These are phyloP conservation scores for Synanthedon vespiformis DNA, from an alignment of 2,888 invertebrate species.

Conservation along the genomic window DNA sequence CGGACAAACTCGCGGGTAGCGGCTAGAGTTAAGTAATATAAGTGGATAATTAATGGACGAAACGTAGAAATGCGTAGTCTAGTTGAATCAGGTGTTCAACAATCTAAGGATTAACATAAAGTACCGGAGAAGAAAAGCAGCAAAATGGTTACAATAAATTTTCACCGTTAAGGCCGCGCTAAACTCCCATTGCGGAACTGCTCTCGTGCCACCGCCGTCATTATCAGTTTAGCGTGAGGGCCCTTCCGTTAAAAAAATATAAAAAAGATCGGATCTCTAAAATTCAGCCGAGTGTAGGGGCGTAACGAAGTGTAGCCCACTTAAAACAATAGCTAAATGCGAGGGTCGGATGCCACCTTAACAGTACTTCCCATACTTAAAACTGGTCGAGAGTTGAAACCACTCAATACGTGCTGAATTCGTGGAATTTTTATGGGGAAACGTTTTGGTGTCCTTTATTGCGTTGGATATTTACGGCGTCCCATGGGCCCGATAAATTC, in stretches of 20 bases:
- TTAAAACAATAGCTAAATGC: constrained; percentile 69
- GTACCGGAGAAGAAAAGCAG: constrained; percentile 47
- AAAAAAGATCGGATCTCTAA: constrained; percentile 55
- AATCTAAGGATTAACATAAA: constrained; percentile 46
- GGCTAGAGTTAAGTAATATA: no score
- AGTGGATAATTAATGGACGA: background rate
- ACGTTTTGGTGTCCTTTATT: constrained; percentile 50
- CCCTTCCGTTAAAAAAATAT: constrained; percentile 45
- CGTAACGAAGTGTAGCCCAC: constrained; percentile 65
- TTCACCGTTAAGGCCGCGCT: constrained; percentile 45
- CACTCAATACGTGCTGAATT: constrained; percentile 66
- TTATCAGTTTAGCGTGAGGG: constrained; percentile 65
- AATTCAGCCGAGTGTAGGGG: constrained; percentile 53
- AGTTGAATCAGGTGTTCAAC: constrained; percentile 38
- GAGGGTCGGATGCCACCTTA: constrained; percentile 47
- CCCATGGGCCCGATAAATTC: constrained; percentile 44
- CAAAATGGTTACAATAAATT: constrained; percentile 59
- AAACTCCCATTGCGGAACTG: constrained; percentile 28
- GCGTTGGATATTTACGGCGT: constrained; percentile 47
- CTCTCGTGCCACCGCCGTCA: constrained; percentile 39
- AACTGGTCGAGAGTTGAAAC: constrained; percentile 26
- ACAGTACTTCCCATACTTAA: constrained; percentile 46
- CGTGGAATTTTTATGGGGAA: constrained; percentile 51
- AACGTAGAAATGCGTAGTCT: background rate
- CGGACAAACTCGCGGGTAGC: no score